A percentile compares a stretch with the other conserved stretches of the same genome.
Evolutionary conservation across 2,113 vertebrate genomes (phyloP).

Genomic region (Falcunculus frontatus): DNA sequence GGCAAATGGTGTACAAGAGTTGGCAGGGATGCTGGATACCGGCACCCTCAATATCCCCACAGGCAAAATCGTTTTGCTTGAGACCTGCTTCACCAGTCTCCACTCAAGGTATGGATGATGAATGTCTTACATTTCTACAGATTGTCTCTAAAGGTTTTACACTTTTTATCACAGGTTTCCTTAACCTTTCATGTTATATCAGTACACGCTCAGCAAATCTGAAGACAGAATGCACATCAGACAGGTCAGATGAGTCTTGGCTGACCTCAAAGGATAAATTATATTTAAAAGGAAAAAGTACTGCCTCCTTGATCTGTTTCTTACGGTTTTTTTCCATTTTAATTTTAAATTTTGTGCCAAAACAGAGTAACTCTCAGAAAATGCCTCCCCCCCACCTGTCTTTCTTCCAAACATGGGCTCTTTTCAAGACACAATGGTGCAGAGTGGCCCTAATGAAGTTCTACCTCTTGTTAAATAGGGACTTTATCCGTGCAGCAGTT

Average conservation of each 20-base stretch:
- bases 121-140: not conserved
- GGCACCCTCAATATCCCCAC: too few species aligned
- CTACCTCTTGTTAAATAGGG: not conserved
- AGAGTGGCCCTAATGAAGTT: not conserved
- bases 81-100: not conserved
- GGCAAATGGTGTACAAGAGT: not conserved
- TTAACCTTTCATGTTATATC: not conserved
- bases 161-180: not conserved
- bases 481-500: not conserved
- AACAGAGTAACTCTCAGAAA: not conserved
- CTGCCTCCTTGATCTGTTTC: not conserved
- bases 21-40: not conserved
- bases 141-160: not conserved
- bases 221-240: not conserved
- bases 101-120: not conserved
- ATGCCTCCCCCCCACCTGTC: accelerated
- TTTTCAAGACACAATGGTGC: not conserved
- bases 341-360: not conserved
- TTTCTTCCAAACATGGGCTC: not conserved
- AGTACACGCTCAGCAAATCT: not conserved
- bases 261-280: not conserved
- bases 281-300: not conserved
- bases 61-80: not conserved
- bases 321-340: not conserved
- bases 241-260: not conserved